Evolutionary conservation across 2,113 vertebrate genomes (phyloP).

Genomic region (Gymnogyps californianus): DNA sequence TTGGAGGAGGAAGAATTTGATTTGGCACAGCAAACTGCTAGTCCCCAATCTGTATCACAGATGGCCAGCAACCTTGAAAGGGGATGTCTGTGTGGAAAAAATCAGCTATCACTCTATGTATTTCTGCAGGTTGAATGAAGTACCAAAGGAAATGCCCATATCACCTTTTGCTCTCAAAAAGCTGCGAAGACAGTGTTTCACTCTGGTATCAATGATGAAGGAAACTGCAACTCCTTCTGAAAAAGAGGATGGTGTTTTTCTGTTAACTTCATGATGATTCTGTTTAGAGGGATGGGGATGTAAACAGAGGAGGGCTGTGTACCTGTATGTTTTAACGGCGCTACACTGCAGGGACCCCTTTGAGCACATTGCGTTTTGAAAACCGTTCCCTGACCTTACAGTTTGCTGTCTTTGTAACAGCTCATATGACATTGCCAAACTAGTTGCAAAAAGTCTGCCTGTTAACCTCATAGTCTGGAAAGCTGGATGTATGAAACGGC

Average conservation of each 20-base stretch:
- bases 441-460: background rate
- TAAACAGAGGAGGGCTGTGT: background rate
- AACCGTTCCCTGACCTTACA: background rate
- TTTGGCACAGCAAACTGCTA: background rate
- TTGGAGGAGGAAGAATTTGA: background rate
- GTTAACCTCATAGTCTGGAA: background rate
- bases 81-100: background rate
- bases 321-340: background rate
- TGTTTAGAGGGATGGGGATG: background rate
- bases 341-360: background rate
- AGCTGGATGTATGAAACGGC: background rate
- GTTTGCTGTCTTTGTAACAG: background rate
- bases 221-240: background rate
- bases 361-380: background rate
- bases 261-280: background rate
- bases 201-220: background rate
- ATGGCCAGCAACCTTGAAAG: background rate
- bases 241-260: background rate
- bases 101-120: background rate
- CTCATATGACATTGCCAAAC: background rate
- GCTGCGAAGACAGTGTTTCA: background rate
- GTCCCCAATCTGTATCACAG: background rate
- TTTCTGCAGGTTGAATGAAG: background rate
- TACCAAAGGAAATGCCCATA: background rate
- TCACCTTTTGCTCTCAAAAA: background rate